Percentiles rank a stretch among this genome's conserved stretches.
phyloP scores from a whole-genome alignment of 1,140 invertebrate genomes.

The Drosophila ananassae region DNA sequence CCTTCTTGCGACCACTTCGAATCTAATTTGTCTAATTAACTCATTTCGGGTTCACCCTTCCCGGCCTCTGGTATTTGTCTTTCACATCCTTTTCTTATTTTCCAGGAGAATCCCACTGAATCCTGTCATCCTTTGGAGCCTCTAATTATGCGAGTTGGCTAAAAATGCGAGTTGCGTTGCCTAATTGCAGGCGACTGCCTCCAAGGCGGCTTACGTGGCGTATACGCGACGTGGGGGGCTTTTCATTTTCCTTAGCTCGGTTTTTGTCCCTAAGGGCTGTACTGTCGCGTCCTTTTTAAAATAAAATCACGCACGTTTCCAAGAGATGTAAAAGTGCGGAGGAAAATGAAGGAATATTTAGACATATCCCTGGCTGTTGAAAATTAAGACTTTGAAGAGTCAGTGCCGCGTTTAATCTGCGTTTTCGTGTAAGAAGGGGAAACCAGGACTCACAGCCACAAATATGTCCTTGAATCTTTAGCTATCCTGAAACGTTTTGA shows the following conservation, averaged over 20 bases:
- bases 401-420: conserved; percentile 4
- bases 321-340: neutral
- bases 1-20: neutral
- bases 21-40: conserved; percentile 49
- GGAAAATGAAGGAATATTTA: neutral
- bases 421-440: neutral
- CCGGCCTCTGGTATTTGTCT: neutral
- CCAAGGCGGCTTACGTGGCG: conserved; percentile 14
- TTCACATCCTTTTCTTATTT: neutral
- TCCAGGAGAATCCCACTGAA: conserved; percentile 8
- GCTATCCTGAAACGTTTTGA: neutral
- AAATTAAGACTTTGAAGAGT: neutral
- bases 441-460: neutral
- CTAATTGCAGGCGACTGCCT: conserved; percentile 29
- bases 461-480: conserved; percentile 2
- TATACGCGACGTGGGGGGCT: conserved; percentile 14
- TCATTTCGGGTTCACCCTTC: conserved; percentile 9
- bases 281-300: conserved; percentile 25
- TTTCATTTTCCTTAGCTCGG: neutral
- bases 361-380: neutral
- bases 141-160: conserved; percentile 38
- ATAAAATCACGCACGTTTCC: conserved; percentile 38
- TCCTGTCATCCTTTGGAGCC: neutral
- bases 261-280: conserved; percentile 5
- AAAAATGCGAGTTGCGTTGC: conserved; percentile 15